Evolutionary conservation across 1,140 invertebrate species (phyloP).

Genomic region (Caerostris extrusa): DNA sequence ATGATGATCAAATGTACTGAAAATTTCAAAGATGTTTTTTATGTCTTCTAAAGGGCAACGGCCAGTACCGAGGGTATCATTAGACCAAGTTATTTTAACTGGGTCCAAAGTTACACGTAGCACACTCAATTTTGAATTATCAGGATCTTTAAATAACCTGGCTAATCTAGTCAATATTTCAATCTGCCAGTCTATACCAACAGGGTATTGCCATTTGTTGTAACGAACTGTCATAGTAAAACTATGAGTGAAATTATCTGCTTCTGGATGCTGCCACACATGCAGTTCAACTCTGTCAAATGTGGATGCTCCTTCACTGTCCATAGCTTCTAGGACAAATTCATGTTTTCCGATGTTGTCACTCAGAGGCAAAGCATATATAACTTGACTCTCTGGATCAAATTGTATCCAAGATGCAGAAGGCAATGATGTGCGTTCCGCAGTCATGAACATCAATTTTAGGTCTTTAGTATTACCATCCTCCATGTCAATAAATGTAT

Average conservation of each 20-base stretch:
- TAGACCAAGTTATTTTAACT: conserved; percentile 87
- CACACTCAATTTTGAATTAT: conserved; percentile 87
- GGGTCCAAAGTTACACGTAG: conserved; percentile 84
- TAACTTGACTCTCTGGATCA: conserved; percentile 87
- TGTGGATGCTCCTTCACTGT: conserved; percentile 87
- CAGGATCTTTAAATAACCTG: conserved; percentile 86
- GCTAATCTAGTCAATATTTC: conserved; percentile 87
- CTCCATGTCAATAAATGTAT: conserved; percentile 91
- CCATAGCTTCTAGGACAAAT: conserved; percentile 89
- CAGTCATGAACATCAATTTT: conserved; percentile 85
- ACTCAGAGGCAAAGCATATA: conserved; percentile 91
- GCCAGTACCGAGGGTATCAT: conserved; percentile 89
- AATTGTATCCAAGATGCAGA: conserved; percentile 92
- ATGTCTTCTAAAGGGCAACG: conserved; percentile 83
- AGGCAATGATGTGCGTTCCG: conserved; percentile 85
- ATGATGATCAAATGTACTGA: conserved; percentile 78
- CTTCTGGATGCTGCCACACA: conserved; percentile 89
- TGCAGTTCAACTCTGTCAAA: conserved; percentile 88
- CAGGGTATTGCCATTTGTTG: conserved; percentile 83
- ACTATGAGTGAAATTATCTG: conserved; percentile 90
- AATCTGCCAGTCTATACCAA: conserved; percentile 84
- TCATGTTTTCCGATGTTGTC: conserved; percentile 90
- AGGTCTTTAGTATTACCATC: conserved; percentile 91
- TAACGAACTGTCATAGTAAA: conserved; percentile 87
- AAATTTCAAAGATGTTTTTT: conserved; percentile 84